phyloP scores from a whole-genome alignment of 2,797 vertebrate genomes.

The Phalanger gymnotis region DNA sequence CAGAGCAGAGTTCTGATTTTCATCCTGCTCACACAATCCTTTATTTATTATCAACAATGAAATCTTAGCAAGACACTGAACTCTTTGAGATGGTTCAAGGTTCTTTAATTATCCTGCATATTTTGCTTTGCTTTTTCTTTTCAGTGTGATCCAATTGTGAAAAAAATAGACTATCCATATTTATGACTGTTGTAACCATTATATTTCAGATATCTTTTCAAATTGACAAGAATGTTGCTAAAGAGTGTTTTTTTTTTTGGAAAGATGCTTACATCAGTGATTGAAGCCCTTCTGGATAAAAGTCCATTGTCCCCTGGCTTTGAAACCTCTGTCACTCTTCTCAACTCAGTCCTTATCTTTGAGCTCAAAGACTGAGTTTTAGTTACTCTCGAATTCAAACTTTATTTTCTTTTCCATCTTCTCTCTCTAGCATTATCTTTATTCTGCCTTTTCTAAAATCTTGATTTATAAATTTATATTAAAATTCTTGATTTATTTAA shows the following conservation, averaged over 20 bases:
- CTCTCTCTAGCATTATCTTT: not conserved
- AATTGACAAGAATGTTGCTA: constrained; percentile 43
- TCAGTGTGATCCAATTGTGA: constrained; percentile 34
- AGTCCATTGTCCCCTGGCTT: constrained; percentile 4
- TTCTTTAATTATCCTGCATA: constrained; percentile 21
- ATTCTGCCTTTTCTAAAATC: not conserved
- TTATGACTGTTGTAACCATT: constrained; percentile 51
- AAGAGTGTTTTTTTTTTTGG: constrained; percentile 42
- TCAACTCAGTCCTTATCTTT: not conserved
- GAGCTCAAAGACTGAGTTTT: not conserved
- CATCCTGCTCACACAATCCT: not conserved
- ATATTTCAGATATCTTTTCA: constrained; percentile 57
- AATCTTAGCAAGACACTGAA: not conserved
- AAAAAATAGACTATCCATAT: constrained; percentile 48
- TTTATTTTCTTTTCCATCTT: not conserved
- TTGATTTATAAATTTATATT: not conserved
- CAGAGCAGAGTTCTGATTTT: not conserved
- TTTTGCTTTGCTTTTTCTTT: constrained; percentile 56
- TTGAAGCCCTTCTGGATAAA: not conserved
- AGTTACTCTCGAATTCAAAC: not conserved
- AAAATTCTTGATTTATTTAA: too few relatives aligned
- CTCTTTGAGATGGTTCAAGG: constrained; percentile 21
- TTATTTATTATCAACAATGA: constrained; percentile 4
- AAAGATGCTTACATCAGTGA: constrained; percentile 18
- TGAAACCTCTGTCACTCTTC: not conserved